Evolutionary conservation across 2,113 vertebrate genomes (phyloP), one percentile per base, ranked within the genome.

Genomic region (Hemicordylus capensis): DNA sequence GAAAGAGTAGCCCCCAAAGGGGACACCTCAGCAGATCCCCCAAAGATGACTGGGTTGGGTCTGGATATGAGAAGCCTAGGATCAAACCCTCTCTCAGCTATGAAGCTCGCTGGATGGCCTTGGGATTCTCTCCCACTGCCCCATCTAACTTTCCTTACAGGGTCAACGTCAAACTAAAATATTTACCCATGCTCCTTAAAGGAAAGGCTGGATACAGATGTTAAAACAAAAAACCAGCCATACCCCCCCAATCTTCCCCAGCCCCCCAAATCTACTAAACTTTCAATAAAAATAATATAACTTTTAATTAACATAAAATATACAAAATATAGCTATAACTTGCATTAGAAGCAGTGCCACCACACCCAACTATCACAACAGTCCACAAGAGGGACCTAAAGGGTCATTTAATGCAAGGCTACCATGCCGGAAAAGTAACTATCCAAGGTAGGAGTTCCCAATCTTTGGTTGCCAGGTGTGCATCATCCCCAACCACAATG

Each of bases 301-400:
- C 46, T 83, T 28, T 44, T 42, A 28, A 81, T 81, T 69, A 84
- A 85, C 64, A 28, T 58, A 89, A 85, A 85, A n/a, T 1, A 61
- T 89, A 89, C 79, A 88, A 88, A 88, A 73, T 76, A 88, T 22
- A 84, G 63, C 39, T 58, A 58, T 77, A 58, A 58, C 77, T 78
- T 87, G 8, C 58, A 39, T 56, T 56, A 76, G 44, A 78, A 61
- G 58, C 28, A 12, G 24, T 79, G 63, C n/a, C 28, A 31, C 51
- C 61, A 51, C 56, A 56, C 72, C 46, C 48, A 78, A 69, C 31
- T 77, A 70, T 59, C 0, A 22, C 59, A 72, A 79, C 37, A 51
- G 22, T 72, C 69, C 69, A 80, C 48, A 69, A 0, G n/a, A 76
- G 69, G 76, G 44, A 64, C 59, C 37, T 28, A 85, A 11, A 63